phyloP scores from a whole-genome alignment of 2,888 invertebrate genomes.

The Chrysodeixis includens region DNA sequence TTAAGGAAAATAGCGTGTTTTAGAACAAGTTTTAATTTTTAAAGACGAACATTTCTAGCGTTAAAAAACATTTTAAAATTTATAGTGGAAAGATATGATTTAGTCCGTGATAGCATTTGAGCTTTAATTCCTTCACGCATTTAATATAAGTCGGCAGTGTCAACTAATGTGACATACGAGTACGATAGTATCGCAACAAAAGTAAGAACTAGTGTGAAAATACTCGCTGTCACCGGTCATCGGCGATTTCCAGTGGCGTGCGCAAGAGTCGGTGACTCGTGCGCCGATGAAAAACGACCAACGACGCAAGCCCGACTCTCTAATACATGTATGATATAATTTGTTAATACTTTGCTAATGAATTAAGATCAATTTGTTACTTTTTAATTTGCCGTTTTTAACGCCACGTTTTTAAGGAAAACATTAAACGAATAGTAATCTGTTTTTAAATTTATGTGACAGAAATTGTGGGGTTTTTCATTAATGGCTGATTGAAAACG shows the following conservation, averaged over 20 bases:
- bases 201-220: slow-evolving; percentile 54
- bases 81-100: too few species aligned
- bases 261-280: slow-evolving; percentile 71
- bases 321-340: slow-evolving; percentile 63
- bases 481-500: not conserved
- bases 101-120: too few species aligned
- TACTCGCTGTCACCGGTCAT: slow-evolving; percentile 56
- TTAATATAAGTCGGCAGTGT: not conserved
- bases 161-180: slow-evolving; percentile 1
- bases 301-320: slow-evolving; percentile 53
- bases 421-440: not conserved
- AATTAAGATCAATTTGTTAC: slow-evolving; percentile 27
- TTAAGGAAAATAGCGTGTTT: too few species aligned
- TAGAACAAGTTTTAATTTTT: too few species aligned
- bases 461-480: not conserved
- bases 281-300: slow-evolving; percentile 53
- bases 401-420: not conserved
- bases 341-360: slow-evolving; percentile 47
- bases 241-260: slow-evolving; percentile 69
- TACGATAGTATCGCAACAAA: slow-evolving; percentile 34
- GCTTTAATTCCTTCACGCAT: not conserved
- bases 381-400: slow-evolving; percentile 9
- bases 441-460: not conserved
- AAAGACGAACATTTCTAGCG: too few species aligned
- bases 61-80: too few species aligned